Evolutionary conservation across 1,140 invertebrate species (phyloP).

Genomic region (Dinoponera quadriceps): DNA sequence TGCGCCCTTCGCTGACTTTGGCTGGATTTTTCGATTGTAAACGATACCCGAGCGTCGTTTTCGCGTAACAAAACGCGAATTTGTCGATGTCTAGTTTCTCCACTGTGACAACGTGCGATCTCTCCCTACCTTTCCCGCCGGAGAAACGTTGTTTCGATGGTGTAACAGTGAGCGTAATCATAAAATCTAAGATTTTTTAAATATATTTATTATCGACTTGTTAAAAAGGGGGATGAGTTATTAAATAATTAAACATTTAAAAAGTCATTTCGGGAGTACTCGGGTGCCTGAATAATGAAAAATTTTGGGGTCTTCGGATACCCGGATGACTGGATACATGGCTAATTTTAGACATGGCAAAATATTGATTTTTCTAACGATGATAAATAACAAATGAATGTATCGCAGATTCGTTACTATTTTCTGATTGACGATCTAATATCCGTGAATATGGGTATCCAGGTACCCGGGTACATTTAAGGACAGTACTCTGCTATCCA

Average conservation of each 20-base stretch:
- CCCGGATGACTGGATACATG: no score
- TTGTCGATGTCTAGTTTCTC: neutral
- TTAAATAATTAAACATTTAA: neutral
- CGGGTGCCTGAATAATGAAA: no score
- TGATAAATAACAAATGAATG: no score
- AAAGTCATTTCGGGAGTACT: no score
- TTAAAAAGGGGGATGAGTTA: neutral
- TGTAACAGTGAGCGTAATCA: neutral
- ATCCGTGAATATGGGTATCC: no score
- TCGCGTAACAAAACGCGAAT: neutral
- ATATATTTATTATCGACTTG: neutral
- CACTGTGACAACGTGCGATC: neutral
- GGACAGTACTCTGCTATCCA: no score
- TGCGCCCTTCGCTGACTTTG: constrained; percentile 59
- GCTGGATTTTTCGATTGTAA: constrained; percentile 43
- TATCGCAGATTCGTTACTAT: no score
- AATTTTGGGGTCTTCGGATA: no score
- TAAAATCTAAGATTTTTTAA: neutral
- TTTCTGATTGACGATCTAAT: no score
- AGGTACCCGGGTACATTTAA: no score
- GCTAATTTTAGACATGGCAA: no score
- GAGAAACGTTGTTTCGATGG: neutral
- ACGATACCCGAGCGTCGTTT: constrained; percentile 45
- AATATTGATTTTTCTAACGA: no score
- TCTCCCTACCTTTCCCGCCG: neutral